Evolutionary conservation across 2,888 invertebrate genomes (phyloP).

Genomic region (Drosophila peninsularis): DNA sequence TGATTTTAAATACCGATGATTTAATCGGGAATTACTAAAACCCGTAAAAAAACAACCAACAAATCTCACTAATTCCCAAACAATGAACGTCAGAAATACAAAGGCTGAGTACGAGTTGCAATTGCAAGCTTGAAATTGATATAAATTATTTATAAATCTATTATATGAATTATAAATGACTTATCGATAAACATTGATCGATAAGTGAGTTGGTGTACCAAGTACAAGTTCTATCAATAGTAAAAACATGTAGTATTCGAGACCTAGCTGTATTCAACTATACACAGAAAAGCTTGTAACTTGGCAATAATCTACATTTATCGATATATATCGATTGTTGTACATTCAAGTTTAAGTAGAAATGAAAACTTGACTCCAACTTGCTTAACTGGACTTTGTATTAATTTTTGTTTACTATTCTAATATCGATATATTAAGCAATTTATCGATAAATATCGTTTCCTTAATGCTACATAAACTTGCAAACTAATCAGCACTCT

Average conservation of each 20-base stretch:
- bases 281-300: too few relatives aligned
- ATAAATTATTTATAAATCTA: too few relatives aligned
- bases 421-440: neutral
- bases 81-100: neutral
- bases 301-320: neutral
- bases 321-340: neutral
- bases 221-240: too few relatives aligned
- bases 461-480: too few relatives aligned
- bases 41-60: neutral
- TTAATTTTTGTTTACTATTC: neutral
- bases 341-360: neutral
- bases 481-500: neutral
- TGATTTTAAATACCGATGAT: slow-evolving; percentile 29
- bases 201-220: neutral
- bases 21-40: slow-evolving; percentile 30
- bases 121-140: neutral
- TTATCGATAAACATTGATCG: neutral
- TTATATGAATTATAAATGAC: too few relatives aligned
- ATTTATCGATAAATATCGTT: neutral
- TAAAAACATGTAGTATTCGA: too few relatives aligned
- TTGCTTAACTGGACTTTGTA: neutral
- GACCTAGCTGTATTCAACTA: too few relatives aligned
- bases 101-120: neutral
- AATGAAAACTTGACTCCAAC: neutral
- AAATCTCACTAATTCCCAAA: neutral